These are phyloP conservation scores for Autographa gamma DNA, from an alignment of 2,888 invertebrate species.

Conservation along the genomic window DNA sequence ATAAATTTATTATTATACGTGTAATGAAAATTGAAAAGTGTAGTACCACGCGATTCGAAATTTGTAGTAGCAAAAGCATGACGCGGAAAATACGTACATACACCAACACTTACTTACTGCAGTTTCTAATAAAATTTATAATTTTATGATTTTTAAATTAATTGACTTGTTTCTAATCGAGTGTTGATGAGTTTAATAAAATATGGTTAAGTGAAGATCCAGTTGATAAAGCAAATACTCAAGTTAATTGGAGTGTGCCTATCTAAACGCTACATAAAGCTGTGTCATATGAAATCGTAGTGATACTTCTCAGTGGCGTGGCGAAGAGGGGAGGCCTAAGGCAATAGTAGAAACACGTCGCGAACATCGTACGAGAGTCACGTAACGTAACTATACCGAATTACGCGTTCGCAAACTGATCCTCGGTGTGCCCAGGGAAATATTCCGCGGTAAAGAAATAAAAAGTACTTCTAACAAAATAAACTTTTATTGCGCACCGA, in stretches of 20 bases:
- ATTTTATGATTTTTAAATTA: not conserved
- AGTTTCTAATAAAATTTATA: not conserved
- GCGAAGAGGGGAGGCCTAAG: conserved; percentile 77
- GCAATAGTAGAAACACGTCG: conserved; percentile 83
- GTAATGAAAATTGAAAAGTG: conserved; percentile 13
- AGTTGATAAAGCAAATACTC: not conserved
- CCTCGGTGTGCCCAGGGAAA: conserved; percentile 81
- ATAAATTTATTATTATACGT: conserved; percentile 13
- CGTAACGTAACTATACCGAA: conserved; percentile 81
- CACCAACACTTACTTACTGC: not conserved
- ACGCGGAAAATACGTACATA: conserved; percentile 8
- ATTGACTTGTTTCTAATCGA: not conserved
- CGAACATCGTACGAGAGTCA: conserved; percentile 82
- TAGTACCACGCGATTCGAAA: conserved; percentile 17
- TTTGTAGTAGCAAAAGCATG: conserved; percentile 17
- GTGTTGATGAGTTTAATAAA: not conserved
- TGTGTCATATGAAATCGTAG: conserved; percentile 79
- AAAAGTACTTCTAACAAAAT: conserved; percentile 68
- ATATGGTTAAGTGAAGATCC: not conserved
- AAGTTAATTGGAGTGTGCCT: conserved; percentile 14
- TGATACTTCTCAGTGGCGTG: conserved; percentile 79
- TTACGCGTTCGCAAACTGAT: conserved; percentile 82
- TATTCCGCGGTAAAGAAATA: conserved; percentile 69
- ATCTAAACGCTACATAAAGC: conserved; percentile 51
- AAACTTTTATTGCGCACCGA: conserved; percentile 70